These are phyloP conservation scores for Augochlorella aurata DNA, from an alignment of 2,888 invertebrate species.

Conservation along the genomic window DNA sequence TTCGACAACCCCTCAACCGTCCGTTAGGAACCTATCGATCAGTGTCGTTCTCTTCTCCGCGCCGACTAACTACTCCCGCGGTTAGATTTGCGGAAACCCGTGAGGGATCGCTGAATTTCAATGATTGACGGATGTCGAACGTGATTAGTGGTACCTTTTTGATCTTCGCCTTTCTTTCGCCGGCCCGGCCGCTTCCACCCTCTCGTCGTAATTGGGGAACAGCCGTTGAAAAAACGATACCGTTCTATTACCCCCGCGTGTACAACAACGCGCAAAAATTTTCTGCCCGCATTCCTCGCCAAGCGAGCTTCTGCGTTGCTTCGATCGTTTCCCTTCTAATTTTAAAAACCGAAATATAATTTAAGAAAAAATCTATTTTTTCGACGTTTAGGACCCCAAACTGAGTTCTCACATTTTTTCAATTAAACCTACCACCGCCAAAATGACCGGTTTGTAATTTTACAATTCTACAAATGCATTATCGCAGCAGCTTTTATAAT, in stretches of 20 bases:
- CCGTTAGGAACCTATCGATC: slow-evolving; percentile 77
- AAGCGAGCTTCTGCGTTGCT: no score
- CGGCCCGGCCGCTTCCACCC: slow-evolving; percentile 1
- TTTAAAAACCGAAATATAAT: no score
- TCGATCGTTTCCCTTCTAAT: no score
- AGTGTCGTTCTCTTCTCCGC: slow-evolving; percentile 65
- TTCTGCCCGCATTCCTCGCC: no score
- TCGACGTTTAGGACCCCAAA: no score
- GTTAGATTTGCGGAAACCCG: slow-evolving; percentile 62
- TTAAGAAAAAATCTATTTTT: no score
- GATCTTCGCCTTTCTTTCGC: slow-evolving; percentile 32
- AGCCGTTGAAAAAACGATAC: slow-evolving; percentile 6
- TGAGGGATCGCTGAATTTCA: slow-evolving; percentile 59
- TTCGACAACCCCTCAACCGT: slow-evolving; percentile 70
- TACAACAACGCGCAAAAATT: not conserved
- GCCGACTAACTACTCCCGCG: slow-evolving; percentile 57
- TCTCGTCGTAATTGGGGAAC: slow-evolving; percentile 37
- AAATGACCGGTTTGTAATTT: no score
- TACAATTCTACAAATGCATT: no score
- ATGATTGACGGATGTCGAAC: slow-evolving; percentile 69
- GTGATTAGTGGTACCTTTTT: slow-evolving; percentile 72
- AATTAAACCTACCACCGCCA: no score
- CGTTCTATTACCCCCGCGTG: not conserved
- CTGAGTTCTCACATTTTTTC: no score
- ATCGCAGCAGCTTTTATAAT: no score